Percentiles rank a stretch among this genome's conserved stretches.
Evolutionary conservation across 2,888 invertebrate species (phyloP).

Genomic region (Epicampocera succincta): DNA sequence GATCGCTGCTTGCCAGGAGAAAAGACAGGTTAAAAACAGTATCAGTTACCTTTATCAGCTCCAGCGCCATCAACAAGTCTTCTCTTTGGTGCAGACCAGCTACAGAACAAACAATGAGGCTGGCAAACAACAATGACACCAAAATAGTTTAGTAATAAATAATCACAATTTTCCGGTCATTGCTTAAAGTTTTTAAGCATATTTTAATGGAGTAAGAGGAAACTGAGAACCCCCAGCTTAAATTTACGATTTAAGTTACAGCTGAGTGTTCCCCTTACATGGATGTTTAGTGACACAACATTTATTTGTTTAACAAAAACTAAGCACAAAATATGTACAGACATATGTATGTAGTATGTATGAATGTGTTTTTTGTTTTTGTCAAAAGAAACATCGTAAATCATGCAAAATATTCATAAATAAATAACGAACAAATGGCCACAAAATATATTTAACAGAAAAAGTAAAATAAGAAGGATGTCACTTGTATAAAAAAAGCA

Average conservation of each 20-base stretch:
- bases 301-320: conserved; percentile 26
- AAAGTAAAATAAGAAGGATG: conserved; percentile 58
- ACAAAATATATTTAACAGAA: conserved; percentile 17
- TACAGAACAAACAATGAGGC: conserved; percentile 30
- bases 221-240: conserved; percentile 56
- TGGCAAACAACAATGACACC: background rate
- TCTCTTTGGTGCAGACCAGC: background rate
- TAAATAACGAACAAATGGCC: conserved; percentile 46
- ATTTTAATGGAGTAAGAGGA: conserved; percentile 51
- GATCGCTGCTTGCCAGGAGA: no score
- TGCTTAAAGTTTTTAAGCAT: conserved; percentile 71
- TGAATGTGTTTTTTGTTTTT: background rate
- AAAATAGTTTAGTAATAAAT: conserved; percentile 67
- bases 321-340: conserved; percentile 12
- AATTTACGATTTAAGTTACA: conserved; percentile 15
- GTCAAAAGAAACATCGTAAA: conserved; percentile 52
- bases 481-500: conserved; percentile 16
- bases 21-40: no score
- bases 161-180: conserved; percentile 80
- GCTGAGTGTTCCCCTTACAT: background rate
- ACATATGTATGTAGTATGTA: conserved; percentile 24
- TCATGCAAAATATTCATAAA: conserved; percentile 53
- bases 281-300: conserved; percentile 39
- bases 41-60: no score
- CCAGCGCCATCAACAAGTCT: background rate